These are phyloP conservation scores for Pelmatolapia mariae DNA, from an alignment of 2,113 vertebrate genomes.

Conservation along the genomic window DNA sequence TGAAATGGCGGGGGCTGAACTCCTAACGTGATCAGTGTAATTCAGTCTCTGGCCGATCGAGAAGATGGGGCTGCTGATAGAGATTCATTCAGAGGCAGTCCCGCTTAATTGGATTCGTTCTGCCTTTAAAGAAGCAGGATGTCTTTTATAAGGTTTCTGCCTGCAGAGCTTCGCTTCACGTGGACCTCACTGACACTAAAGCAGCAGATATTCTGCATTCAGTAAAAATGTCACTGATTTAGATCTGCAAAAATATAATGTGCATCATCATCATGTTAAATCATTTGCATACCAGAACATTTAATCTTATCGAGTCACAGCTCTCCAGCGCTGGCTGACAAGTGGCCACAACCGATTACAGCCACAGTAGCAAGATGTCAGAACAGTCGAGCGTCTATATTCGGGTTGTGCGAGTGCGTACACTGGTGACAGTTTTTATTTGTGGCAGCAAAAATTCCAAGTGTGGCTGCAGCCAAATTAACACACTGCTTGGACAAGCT, in stretches of 20 bases:
- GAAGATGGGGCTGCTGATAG: background rate
- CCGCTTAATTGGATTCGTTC: background rate
- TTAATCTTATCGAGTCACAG: background rate
- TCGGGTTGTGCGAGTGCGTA: rapidly evolving
- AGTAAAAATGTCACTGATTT: background rate
- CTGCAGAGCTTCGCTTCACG: background rate
- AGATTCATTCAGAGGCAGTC: background rate
- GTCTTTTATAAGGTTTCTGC: background rate
- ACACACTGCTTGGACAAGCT: background rate
- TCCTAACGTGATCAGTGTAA: background rate
- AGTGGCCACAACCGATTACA: background rate
- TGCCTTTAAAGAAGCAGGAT: background rate
- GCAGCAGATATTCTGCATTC: background rate
- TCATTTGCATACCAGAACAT: background rate
- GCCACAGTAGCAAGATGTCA: background rate
- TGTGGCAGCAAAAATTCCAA: background rate
- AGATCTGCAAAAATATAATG: background rate
- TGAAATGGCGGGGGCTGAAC: background rate
- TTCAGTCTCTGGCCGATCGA: background rate
- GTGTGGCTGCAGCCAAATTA: background rate
- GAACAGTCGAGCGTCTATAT: too few species aligned
- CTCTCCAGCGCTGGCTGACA: background rate
- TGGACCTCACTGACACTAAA: background rate
- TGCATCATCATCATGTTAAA: background rate
- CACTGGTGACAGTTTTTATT: background rate